A percentile compares a stretch with the other conserved stretches of the same genome.
Conservation (phyloP, 2,888 invertebrate genomes). For the Gryllus longicercus region DNA sequence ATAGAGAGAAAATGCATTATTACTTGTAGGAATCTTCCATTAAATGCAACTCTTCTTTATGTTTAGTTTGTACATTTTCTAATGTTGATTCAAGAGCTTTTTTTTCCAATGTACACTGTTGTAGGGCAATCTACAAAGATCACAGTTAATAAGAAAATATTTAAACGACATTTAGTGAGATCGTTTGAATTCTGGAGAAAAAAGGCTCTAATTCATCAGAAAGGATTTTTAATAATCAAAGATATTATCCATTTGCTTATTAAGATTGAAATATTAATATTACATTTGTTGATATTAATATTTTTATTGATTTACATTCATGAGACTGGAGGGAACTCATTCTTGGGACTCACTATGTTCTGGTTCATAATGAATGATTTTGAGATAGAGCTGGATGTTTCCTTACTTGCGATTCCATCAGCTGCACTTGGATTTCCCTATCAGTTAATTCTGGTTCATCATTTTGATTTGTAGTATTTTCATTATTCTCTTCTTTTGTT, state of each 20-base stretch:
- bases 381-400: too few relatives aligned
- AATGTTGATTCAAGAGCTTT: conserved; percentile 22
- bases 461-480: background rate
- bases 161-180: background rate
- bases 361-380: too few relatives aligned
- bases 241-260: too few relatives aligned
- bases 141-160: background rate
- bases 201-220: too few relatives aligned
- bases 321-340: too few relatives aligned
- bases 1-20: background rate
- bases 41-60: conserved; percentile 26
- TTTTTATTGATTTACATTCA: too few relatives aligned
- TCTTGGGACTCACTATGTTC: too few relatives aligned
- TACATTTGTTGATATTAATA: too few relatives aligned
- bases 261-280: too few relatives aligned
- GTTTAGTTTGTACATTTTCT: conserved; percentile 26
- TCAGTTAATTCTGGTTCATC: background rate
- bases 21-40: conserved; percentile 32
- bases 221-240: too few relatives aligned
- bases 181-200: too few relatives aligned
- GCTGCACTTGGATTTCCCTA: background rate
- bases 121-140: background rate
- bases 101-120: conserved; percentile 21
- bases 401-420: background rate
- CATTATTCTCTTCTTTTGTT: background rate